phyloP scores from a whole-genome alignment of 2,888 invertebrate genomes.

The Hipparchia sbordonii region DNA sequence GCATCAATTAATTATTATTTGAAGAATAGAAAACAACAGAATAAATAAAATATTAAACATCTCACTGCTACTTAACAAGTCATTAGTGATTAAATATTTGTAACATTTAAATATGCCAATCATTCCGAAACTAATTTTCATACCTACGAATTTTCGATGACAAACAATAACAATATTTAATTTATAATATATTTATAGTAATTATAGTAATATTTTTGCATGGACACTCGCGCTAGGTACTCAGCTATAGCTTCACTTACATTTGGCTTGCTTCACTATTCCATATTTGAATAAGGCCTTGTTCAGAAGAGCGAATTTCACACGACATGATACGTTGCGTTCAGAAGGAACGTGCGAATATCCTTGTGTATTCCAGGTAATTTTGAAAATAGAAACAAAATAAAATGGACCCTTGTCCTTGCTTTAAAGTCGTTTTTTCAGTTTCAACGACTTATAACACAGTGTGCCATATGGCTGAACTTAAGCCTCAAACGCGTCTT shows the following conservation, averaged over 20 bases:
- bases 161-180: slow-evolving; percentile 63
- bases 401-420: too few relatives aligned
- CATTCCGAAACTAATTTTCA: slow-evolving; percentile 53
- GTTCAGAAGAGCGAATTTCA: neutral
- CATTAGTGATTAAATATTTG: slow-evolving; percentile 72
- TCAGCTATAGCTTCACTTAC: slow-evolving; percentile 24
- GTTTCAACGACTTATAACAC: too few relatives aligned
- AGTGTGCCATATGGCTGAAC: too few relatives aligned
- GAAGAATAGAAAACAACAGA: slow-evolving; percentile 71
- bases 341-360: too few relatives aligned
- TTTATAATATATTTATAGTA: neutral
- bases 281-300: neutral
- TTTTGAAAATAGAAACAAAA: too few relatives aligned
- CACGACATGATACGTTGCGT: neutral
- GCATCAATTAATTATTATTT: slow-evolving; percentile 52
- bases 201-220: slow-evolving; percentile 48
- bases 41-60: slow-evolving; percentile 77
- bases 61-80: slow-evolving; percentile 80
- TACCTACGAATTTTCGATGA: slow-evolving; percentile 58
- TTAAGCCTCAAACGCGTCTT: too few relatives aligned
- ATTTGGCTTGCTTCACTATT: slow-evolving; percentile 13
- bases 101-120: slow-evolving; percentile 81
- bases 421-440: too few relatives aligned
- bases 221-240: slow-evolving; percentile 40
- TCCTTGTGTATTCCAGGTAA: too few relatives aligned